Conservation (phyloP, 1,140 invertebrate genomes). For the Heliothis subflexa region DNA sequence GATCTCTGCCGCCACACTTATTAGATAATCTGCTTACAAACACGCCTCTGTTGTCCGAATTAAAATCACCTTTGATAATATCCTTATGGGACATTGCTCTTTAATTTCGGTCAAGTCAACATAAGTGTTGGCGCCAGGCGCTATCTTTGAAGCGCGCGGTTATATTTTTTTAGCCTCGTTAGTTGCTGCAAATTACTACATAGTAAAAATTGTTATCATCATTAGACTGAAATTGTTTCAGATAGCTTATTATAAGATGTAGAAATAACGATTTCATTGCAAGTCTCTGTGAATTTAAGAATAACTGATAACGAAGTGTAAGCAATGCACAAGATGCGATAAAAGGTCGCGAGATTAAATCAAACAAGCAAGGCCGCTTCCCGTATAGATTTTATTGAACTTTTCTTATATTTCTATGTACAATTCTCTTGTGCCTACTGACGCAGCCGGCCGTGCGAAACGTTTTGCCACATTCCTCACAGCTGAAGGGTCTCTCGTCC, state of each 20-base stretch:
- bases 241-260: too few relatives aligned
- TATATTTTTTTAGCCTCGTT: conserved; percentile 21
- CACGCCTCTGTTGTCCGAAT: not conserved
- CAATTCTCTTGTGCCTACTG: conserved; percentile 79
- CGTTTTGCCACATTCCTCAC: conserved; percentile 86
- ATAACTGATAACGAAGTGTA: conserved; percentile 14
- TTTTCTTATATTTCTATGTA: conserved; percentile 66
- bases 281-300: conserved; percentile 28
- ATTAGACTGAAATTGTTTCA: too few relatives aligned
- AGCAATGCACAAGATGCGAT: conserved; percentile 33
- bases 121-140: conserved; percentile 50
- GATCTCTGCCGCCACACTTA: not conserved
- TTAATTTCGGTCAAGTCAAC: conserved; percentile 77
- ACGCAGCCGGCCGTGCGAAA: conserved; percentile 84
- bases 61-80: conserved; percentile 30
- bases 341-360: conserved; percentile 54
- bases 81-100: conserved; percentile 70
- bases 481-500: conserved; percentile 88
- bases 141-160: conserved; percentile 50
- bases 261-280: not conserved
- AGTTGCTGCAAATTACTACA: not conserved
- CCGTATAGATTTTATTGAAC: conserved; percentile 57
- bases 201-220: not conserved
- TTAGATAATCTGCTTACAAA: conserved; percentile 1
- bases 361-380: conserved; percentile 61